phyloP scores from a whole-genome alignment of 1,140 invertebrate species.

The Agrilus planipennis region DNA sequence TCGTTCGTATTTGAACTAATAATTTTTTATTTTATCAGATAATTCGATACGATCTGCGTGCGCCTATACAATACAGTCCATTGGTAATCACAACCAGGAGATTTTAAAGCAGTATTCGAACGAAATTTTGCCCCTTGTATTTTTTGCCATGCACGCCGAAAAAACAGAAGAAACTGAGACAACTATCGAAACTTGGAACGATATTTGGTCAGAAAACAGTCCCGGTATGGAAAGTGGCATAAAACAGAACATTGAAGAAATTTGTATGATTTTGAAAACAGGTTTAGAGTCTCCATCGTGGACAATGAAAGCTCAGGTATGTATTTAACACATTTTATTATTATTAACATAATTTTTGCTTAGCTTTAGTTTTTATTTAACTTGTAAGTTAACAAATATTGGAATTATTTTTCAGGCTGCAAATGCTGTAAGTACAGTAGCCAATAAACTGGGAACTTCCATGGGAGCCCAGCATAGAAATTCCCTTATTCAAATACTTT shows the following conservation, averaged over 20 bases:
- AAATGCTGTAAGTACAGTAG: conserved; percentile 65
- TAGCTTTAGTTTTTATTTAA: neutral
- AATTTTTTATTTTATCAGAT: conserved; percentile 34
- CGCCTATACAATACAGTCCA: conserved; percentile 66
- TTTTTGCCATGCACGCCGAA: conserved; percentile 80
- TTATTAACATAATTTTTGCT: neutral
- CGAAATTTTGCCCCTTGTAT: conserved; percentile 67
- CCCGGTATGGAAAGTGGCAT: conserved; percentile 76
- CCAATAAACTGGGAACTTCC: conserved; percentile 54
- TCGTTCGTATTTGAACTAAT: neutral
- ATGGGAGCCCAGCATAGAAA: conserved; percentile 54
- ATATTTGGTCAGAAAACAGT: conserved; percentile 80
- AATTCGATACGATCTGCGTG: conserved; percentile 60
- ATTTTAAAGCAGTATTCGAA: conserved; percentile 69
- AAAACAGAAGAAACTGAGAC: conserved; percentile 50
- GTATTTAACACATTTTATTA: neutral
- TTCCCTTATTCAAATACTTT: conserved; percentile 52
- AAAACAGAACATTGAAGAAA: conserved; percentile 59
- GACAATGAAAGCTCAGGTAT: conserved; percentile 69
- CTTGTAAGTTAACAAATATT: neutral
- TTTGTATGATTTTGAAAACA: conserved; percentile 54
- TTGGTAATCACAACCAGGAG: conserved; percentile 73
- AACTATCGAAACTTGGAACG: conserved; percentile 67
- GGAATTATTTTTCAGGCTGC: conserved; percentile 46
- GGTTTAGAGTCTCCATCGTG: conserved; percentile 72